Percentiles rank a stretch among this genome's conserved stretches.
Conservation (phyloP, 2,113 vertebrate species). For the Myotis brandtii region DNA sequence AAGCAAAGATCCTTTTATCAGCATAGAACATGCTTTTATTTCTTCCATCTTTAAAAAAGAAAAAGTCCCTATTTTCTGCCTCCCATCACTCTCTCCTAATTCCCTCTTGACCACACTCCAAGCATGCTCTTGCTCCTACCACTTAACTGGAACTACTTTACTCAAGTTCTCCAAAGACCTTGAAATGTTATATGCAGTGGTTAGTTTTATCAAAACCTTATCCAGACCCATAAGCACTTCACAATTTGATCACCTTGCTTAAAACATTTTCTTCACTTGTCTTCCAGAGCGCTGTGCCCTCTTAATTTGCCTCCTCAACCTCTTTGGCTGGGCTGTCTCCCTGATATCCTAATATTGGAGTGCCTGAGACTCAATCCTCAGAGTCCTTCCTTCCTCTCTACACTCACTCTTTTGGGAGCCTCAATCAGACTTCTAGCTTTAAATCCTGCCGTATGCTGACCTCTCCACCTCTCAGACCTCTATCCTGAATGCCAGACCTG, state of each 20-base stretch:
- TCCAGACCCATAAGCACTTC: background rate
- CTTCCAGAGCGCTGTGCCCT: background rate
- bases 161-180: background rate
- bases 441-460: background rate
- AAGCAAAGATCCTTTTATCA: background rate
- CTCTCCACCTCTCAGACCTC: background rate
- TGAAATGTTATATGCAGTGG: background rate
- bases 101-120: background rate
- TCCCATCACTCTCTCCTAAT: background rate
- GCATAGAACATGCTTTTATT: background rate
- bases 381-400: background rate
- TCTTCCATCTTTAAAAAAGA: background rate
- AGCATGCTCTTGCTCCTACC: background rate
- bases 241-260: background rate
- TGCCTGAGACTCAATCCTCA: background rate
- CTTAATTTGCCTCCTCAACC: background rate
- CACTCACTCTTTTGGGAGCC: background rate
- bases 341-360: background rate
- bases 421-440: background rate
- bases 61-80: background rate
- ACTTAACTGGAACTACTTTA: background rate
- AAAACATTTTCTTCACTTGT: background rate
- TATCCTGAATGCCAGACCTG: background rate
- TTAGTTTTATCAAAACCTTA: background rate
- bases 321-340: background rate